phyloP scores from a whole-genome alignment of 2,113 vertebrate species.

The Craseonycteris thonglongyai region DNA sequence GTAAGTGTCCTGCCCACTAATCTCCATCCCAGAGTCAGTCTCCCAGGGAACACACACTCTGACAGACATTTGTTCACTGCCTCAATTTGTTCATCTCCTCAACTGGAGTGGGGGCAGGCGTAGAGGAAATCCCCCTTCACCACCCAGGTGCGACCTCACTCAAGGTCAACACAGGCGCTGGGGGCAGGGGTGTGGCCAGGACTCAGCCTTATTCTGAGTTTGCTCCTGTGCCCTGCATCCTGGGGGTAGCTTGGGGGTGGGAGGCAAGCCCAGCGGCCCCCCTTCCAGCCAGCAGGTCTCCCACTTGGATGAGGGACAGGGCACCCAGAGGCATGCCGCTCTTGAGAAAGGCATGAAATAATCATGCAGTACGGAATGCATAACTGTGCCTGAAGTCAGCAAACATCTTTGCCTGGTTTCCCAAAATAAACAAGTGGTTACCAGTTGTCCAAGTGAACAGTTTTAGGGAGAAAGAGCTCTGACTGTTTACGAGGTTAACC shows the following conservation, averaged over 20 bases:
- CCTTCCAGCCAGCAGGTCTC: not conserved
- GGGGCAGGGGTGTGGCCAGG: rapidly evolving
- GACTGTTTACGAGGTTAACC: not conserved
- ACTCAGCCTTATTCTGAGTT: not conserved
- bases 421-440: not conserved
- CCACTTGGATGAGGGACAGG: not conserved
- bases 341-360: not conserved
- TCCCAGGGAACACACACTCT: not conserved
- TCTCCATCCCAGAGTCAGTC: not conserved
- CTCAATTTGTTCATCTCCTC: not conserved
- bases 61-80: not conserved
- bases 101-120: not conserved
- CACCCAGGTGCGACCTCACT: not conserved
- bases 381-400: not conserved
- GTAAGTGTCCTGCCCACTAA: not conserved
- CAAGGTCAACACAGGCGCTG: not conserved
- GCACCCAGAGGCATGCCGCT: not conserved
- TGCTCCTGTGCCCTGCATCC: not conserved
- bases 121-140: not conserved
- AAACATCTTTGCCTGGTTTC: not conserved
- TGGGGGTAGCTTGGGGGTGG: too few relatives aligned
- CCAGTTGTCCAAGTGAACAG: not conserved
- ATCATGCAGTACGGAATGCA: not conserved
- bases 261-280: rapidly evolving
- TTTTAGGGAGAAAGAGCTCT: not conserved